phyloP scores from a whole-genome alignment of 2,888 invertebrate species.

The Eupithecia dodoneata region DNA sequence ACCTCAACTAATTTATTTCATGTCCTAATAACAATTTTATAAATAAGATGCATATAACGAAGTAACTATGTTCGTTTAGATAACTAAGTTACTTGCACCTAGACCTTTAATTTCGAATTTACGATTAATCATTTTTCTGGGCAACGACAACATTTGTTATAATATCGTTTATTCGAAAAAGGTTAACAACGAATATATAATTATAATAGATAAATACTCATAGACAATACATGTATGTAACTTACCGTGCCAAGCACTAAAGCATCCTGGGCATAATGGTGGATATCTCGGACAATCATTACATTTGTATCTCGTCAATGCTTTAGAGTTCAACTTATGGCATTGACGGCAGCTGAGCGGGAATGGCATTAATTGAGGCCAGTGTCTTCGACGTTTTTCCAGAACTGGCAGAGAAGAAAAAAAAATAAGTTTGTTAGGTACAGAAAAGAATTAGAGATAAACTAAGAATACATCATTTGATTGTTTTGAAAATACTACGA shows the following conservation, averaged over 20 bases:
- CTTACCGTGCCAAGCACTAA: constrained; percentile 23
- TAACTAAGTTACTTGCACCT: too few relatives aligned
- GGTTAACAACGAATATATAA: too few relatives aligned
- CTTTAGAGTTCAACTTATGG: neutral
- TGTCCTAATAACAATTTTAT: too few relatives aligned
- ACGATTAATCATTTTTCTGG: neutral
- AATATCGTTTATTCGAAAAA: neutral
- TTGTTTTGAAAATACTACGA: too few relatives aligned
- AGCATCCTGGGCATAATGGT: constrained; percentile 25
- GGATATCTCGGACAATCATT: constrained; percentile 10
- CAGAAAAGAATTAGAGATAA: neutral
- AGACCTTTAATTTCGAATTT: neutral
- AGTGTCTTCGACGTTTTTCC: neutral
- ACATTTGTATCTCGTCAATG: constrained; percentile 17
- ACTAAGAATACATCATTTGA: too few relatives aligned
- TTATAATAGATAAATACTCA: neutral
- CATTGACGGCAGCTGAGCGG: constrained; percentile 17
- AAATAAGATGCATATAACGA: too few relatives aligned
- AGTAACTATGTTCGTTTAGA: too few relatives aligned
- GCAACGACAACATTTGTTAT: too few relatives aligned
- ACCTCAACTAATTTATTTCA: too few relatives aligned
- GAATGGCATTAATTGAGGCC: constrained; percentile 16
- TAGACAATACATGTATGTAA: neutral
- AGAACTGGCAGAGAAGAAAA: neutral
- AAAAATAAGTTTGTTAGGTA: neutral